A percentile compares a stretch with the other conserved stretches of the same genome.
These are phyloP conservation scores for Agapetus fuscipes DNA, from an alignment of 2,888 invertebrate species.

Conservation along the genomic window DNA sequence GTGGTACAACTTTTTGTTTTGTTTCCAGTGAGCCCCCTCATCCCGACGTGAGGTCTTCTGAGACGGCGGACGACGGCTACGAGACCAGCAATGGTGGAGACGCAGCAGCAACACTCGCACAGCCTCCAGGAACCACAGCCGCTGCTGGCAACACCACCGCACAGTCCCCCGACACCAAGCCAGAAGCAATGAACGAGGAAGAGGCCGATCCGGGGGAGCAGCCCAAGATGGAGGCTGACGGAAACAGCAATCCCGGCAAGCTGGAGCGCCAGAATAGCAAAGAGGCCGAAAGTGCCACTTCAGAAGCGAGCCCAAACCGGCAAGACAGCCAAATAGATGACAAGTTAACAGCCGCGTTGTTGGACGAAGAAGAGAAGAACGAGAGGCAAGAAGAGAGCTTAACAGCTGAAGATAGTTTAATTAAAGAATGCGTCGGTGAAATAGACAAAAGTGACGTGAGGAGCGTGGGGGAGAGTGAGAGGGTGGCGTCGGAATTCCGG, in stretches of 20 bases:
- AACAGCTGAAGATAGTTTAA: no score
- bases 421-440: no score
- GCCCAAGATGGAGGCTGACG: slow-evolving; percentile 24
- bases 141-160: slow-evolving; percentile 3
- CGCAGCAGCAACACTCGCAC: slow-evolving; percentile 25
- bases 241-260: slow-evolving; percentile 26
- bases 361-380: no score
- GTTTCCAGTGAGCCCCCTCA: slow-evolving; percentile 28
- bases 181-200: not conserved
- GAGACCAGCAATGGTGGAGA: slow-evolving; percentile 69
- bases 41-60: slow-evolving; percentile 48
- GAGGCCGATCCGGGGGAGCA: slow-evolving; percentile 3
- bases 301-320: no score
- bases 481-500: slow-evolving; percentile 2
- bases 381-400: no score
- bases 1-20: not conserved
- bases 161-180: slow-evolving; percentile 27
- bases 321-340: no score
- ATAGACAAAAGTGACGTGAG: slow-evolving; percentile 5
- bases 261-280: slow-evolving; percentile 23
- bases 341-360: no score
- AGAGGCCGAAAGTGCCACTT: not conserved
- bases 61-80: slow-evolving; percentile 82
- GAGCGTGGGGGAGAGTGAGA: slow-evolving; percentile 12
- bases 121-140: slow-evolving; percentile 19